phyloP scores from a whole-genome alignment of 2,888 invertebrate species.

The Xanthostigma xanthostigma region DNA sequence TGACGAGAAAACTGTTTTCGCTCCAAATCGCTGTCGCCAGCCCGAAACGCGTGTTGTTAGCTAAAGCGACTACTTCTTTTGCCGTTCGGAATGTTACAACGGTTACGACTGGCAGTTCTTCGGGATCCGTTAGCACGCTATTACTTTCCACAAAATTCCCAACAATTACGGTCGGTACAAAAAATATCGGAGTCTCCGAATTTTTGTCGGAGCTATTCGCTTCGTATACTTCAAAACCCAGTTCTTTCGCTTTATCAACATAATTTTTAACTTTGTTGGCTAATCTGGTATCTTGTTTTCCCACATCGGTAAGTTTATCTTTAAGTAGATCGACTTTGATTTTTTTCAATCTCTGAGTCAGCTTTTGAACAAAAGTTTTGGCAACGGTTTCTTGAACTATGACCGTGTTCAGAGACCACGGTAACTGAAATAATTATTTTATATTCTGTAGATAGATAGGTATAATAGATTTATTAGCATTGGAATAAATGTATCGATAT shows the following conservation, averaged over 20 bases:
- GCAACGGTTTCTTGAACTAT: conserved; percentile 38
- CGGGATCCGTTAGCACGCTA: conserved; percentile 21
- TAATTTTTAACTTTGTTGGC: conserved; percentile 18
- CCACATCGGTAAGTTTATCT: conserved; percentile 32
- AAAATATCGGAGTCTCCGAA: conserved; percentile 10
- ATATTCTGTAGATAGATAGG: not conserved
- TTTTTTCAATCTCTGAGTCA: conserved; percentile 27
- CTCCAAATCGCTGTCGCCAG: conserved; percentile 38
- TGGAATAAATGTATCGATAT: no score
- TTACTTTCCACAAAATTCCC: conserved; percentile 25
- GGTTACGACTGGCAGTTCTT: conserved; percentile 25
- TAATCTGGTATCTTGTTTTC: conserved; percentile 23
- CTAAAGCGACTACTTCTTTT: conserved; percentile 36
- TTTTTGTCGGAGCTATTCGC: not conserved
- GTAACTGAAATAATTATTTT: conserved; percentile 25
- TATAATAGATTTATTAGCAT: no score
- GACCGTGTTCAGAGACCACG: conserved; percentile 33
- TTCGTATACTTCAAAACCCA: conserved; percentile 21
- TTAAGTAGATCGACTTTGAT: conserved; percentile 25
- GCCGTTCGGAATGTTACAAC: conserved; percentile 35
- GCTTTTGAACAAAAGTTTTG: conserved; percentile 27
- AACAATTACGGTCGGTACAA: conserved; percentile 24
- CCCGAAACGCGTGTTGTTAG: conserved; percentile 35
- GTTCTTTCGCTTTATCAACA: conserved; percentile 16
- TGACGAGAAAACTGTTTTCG: conserved; percentile 34